phyloP scores from a whole-genome alignment of 35 echinoderm and acorn worm species.

The Holothuria glaberrima region DNA sequence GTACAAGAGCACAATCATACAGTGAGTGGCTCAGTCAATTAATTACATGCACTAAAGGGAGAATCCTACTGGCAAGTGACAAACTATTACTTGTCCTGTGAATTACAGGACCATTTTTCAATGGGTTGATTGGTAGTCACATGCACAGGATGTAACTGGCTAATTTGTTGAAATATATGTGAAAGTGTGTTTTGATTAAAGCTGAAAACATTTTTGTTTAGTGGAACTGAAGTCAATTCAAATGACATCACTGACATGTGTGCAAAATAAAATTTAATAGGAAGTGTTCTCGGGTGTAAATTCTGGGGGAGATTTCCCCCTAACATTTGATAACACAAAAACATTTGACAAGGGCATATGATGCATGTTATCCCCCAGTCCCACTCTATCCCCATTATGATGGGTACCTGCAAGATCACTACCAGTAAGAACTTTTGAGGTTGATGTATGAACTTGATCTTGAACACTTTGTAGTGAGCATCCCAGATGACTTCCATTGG shows the following conservation, averaged over 20 bases:
- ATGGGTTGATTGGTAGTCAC: too few relatives aligned
- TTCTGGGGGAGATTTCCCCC: not conserved
- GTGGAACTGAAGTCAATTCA: not conserved
- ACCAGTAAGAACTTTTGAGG: not conserved
- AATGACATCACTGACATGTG: not conserved
- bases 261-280: not conserved
- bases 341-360: not conserved
- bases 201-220: not conserved
- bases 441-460: not conserved
- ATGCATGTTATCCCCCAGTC: not conserved
- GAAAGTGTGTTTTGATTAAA: too few relatives aligned
- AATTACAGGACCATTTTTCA: too few relatives aligned
- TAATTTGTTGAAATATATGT: too few relatives aligned
- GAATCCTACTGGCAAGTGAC: too few relatives aligned
- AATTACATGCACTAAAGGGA: too few relatives aligned
- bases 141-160: too few relatives aligned
- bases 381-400: not conserved
- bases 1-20: too few relatives aligned
- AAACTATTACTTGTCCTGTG: too few relatives aligned
- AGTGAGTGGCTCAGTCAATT: too few relatives aligned
- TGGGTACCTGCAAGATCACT: not conserved
- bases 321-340: slow-evolving; percentile 3
- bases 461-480: not conserved
- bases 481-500: too few relatives aligned
- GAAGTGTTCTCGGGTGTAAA: not conserved